Base-by-base conservation (phyloP, 2,797 vertebrate genomes). In the Sebastes nivosus region DNA sequence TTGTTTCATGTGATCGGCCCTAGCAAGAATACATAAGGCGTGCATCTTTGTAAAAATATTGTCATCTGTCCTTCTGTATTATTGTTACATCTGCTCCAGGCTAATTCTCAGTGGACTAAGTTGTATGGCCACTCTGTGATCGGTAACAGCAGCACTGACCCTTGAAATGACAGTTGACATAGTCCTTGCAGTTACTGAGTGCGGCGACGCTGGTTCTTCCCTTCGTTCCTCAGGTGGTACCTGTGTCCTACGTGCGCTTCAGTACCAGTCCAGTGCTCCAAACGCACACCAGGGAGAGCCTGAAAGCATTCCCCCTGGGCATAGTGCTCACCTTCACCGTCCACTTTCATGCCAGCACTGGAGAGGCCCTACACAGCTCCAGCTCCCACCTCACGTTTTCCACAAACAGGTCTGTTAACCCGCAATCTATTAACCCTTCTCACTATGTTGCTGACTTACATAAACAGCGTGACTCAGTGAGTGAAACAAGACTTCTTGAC, bases 221-320 rank as follows among this genome's bases (percentile, higher is more conserved):
- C n/a, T 72, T 72, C 4, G 20, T 75, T 82, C 61, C 72, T 55
- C 90, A 99, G 98, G 99, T 99, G 78, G 94, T 96, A 27, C 97
- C 98, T 5, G 94, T 99, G 76, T 98, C 98, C 1, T 99, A 99
- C 69, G 88, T 99, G 68, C 96, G 96, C 81, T 93, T 98, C 84
- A 97, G 96, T 75, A 96, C 96, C 89, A 95, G 94, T 80, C 97
- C 97, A 0, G 27, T 91, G 9, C 92, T 99, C 54, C 87, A 96
- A 80, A 96, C 92, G 0, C 84, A 91, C 34, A 94, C 84, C 86
- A 92, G 88, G 72, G 97, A 97, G 64, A 78, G 82, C 0, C 87
- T 97, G 75, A 72, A 86, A 4, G 95, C 96, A 74, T 91, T 99
- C 46, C 99, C 99, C 0, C 85, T 99, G 90, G 98, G 98, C 24